Conservation (phyloP, 2,113 vertebrate species). For the Nannospalax galili region DNA sequence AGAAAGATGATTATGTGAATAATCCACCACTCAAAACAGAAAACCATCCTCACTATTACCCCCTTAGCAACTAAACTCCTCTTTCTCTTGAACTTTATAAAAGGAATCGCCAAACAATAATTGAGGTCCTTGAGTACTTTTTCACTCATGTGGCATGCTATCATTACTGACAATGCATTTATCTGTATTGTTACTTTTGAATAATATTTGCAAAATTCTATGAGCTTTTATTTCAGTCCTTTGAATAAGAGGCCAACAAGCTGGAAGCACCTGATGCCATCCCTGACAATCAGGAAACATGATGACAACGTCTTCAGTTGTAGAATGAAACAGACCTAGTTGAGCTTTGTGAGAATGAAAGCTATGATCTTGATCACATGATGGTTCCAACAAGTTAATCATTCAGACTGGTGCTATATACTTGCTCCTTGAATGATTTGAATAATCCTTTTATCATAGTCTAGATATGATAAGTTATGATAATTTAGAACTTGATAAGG, state of each 20-base stretch:
- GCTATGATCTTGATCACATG: neutral
- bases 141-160: neutral
- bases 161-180: neutral
- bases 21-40: neutral
- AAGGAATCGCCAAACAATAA: neutral
- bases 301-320: neutral
- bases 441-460: conserved; percentile 32
- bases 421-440: neutral
- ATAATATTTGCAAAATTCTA: neutral
- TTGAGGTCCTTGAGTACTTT: neutral
- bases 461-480: neutral
- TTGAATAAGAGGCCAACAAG: neutral
- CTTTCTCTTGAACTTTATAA: neutral
- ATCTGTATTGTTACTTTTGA: neutral
- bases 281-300: neutral
- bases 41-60: neutral
- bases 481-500: neutral
- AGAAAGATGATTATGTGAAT: neutral
- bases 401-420: neutral
- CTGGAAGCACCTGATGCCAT: neutral
- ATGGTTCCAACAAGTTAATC: conserved; percentile 19
- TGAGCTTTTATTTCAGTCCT: neutral
- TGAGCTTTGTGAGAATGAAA: neutral
- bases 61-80: neutral
- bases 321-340: neutral